phyloP scores from a whole-genome alignment of 2,113 vertebrate genomes.

The Oryctolagus cuniculus region mOryCun1.1 NC_091441.1:87624001-87624500 shows the following conservation, averaged over 20 bases:
- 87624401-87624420: neutral
- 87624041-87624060: constrained; percentile 74
- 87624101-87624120: constrained; percentile 76
- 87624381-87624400: neutral
- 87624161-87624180: constrained; percentile 79
- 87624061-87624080: constrained; percentile 67
- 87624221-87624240: neutral
- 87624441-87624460: neutral
- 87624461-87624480: neutral
- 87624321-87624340: neutral
- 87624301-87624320: neutral
- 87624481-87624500: neutral
- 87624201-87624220: constrained; percentile 75
- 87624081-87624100: constrained; percentile 68
- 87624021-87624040: constrained; percentile 54
- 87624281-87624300: neutral
- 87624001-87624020: neutral
- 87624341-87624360: too few species aligned
- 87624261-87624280: neutral
- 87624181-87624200: constrained; percentile 35
- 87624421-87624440: neutral
- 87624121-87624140: constrained; percentile 79
- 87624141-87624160: constrained; percentile 78
- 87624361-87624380: neutral
- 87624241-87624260: constrained; percentile 9